Percentiles rank a stretch among this genome's conserved stretches.
These are phyloP conservation scores for Thalassarche chlororhynchos DNA, from an alignment of 2,113 vertebrate genomes.

Conservation along the genomic window DNA sequence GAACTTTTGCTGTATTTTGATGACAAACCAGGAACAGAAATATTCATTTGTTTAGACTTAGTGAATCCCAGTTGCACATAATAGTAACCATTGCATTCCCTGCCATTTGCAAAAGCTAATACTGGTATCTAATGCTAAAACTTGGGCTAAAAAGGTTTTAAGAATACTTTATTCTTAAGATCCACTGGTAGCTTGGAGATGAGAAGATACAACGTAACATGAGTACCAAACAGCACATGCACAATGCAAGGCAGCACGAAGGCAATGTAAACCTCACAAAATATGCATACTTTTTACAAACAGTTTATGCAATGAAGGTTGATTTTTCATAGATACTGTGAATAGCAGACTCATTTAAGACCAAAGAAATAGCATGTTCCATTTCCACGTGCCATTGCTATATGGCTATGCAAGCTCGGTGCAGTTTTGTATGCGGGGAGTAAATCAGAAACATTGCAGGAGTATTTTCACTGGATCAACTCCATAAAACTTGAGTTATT, in stretches of 20 bases:
- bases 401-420: not conserved
- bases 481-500: not conserved
- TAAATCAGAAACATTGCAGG: not conserved
- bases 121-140: not conserved
- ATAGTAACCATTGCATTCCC: not conserved
- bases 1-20: not conserved
- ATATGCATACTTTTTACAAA: not conserved
- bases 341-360: not conserved
- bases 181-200: not conserved
- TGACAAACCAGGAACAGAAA: not conserved
- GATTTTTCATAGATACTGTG: not conserved
- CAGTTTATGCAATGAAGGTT: not conserved
- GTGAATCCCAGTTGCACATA: not conserved
- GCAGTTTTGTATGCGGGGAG: not conserved
- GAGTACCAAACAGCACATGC: not conserved
- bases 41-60: not conserved
- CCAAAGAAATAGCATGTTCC: not conserved
- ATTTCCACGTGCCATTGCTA: rapidly evolving
- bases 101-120: not conserved
- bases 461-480: not conserved
- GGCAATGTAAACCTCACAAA: not conserved
- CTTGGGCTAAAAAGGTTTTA: not conserved
- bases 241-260: not conserved
- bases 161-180: not conserved
- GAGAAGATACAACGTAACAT: not conserved